Percentiles rank a stretch among this genome's conserved stretches.
phyloP scores from a whole-genome alignment of 2,113 vertebrate species.

The Pachyramphus minor region DNA sequence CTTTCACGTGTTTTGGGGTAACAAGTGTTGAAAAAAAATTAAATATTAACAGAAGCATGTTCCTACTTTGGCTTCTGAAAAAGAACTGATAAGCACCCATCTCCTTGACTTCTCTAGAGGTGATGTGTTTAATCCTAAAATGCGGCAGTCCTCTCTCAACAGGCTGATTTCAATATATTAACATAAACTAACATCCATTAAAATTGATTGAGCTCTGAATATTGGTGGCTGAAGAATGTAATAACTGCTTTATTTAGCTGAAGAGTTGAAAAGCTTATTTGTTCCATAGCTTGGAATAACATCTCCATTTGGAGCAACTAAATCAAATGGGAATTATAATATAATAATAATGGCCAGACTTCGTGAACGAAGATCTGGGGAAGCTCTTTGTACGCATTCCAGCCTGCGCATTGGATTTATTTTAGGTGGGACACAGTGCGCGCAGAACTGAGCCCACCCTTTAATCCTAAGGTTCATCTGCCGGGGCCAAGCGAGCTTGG shows the following conservation, averaged over 20 bases:
- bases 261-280: neutral
- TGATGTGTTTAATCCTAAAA: neutral
- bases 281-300: neutral
- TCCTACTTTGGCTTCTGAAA: neutral
- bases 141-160: neutral
- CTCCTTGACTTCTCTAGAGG: neutral
- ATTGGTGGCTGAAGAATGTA: neutral
- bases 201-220: neutral
- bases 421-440: too few species aligned
- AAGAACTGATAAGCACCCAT: neutral
- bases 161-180: neutral
- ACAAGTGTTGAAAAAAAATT: neutral
- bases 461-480: too few species aligned
- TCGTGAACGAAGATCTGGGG: too few species aligned
- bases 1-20: neutral
- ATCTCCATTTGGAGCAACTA: constrained; percentile 2
- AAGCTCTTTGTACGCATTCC: too few species aligned
- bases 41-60: neutral
- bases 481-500: too few species aligned
- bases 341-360: too few species aligned
- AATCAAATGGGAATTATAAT: neutral
- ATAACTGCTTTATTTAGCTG: neutral
- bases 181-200: neutral
- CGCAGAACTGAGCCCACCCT: too few species aligned
- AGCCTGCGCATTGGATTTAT: too few species aligned